Conservation (phyloP, 1,140 invertebrate species). For the Macrotrachela quadricornifera region DNA sequence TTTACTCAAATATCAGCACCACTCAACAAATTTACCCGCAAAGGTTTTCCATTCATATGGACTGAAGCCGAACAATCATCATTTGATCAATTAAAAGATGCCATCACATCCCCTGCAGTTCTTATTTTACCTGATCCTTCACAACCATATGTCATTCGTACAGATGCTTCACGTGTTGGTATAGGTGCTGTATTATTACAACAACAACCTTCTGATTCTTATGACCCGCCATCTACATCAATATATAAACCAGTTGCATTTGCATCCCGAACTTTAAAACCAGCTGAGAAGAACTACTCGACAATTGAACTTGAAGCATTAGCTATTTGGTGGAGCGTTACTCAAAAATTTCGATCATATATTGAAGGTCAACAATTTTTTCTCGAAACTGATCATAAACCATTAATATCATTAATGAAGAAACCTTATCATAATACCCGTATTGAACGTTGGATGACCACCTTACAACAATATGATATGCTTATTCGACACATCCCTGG, state of each 20-base stretch:
- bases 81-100: too few species aligned
- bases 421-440: too few species aligned
- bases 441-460: too few species aligned
- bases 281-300: slow-evolving; percentile 15
- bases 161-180: slow-evolving; percentile 18
- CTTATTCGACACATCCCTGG: too few species aligned
- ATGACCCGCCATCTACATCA: too few species aligned
- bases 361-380: background rate
- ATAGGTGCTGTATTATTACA: slow-evolving; percentile 32
- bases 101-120: slow-evolving; percentile 75
- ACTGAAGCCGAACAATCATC: too few species aligned
- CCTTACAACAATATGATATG: too few species aligned
- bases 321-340: background rate
- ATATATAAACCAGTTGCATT: too few species aligned
- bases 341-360: background rate
- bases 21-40: too few species aligned
- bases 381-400: background rate
- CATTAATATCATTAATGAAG: background rate
- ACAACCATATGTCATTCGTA: slow-evolving; percentile 13
- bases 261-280: slow-evolving; percentile 11
- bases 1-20: too few species aligned
- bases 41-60: too few species aligned
- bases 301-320: slow-evolving; percentile 17
- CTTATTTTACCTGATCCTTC: background rate
- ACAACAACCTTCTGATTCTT: too few species aligned